A percentile compares a stretch with the other conserved stretches of the same genome.
These are phyloP conservation scores for Microtus oregoni DNA, from an alignment of 2,113 vertebrate genomes.

Conservation along the genomic window DNA sequence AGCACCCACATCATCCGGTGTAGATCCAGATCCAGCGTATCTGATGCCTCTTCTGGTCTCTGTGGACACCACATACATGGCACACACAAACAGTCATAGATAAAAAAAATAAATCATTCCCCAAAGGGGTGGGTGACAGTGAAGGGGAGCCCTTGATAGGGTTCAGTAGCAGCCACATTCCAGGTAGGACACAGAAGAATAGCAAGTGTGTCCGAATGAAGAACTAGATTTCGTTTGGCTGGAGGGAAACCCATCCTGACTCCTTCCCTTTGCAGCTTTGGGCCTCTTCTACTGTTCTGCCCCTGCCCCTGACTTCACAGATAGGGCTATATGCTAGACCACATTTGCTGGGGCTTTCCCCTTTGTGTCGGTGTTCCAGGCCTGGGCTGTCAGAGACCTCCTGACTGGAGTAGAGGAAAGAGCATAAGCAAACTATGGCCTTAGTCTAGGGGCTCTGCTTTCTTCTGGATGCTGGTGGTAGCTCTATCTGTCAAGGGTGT, in stretches of 20 bases:
- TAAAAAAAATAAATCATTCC: too few relatives aligned
- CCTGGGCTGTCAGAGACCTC: slow-evolving; percentile 1
- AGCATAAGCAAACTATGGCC: slow-evolving; percentile 37
- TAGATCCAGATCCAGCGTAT: not conserved
- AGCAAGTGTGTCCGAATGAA: not conserved
- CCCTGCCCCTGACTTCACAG: not conserved
- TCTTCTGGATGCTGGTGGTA: slow-evolving; percentile 41
- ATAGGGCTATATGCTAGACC: not conserved
- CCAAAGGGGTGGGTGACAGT: too few relatives aligned
- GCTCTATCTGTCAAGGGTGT: slow-evolving; percentile 51
- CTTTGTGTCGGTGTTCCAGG: slow-evolving; percentile 21
- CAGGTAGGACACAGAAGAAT: not conserved
- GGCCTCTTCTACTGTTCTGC: slow-evolving; percentile 24
- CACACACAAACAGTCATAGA: too few relatives aligned
- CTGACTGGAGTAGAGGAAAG: not conserved
- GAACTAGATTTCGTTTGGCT: not conserved
- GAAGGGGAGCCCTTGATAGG: too few relatives aligned
- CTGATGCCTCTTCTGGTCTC: not conserved
- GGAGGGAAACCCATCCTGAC: not conserved
- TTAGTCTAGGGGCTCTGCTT: slow-evolving; percentile 31
- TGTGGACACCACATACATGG: not conserved
- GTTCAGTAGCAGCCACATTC: too few relatives aligned
- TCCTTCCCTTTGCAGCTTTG: not conserved
- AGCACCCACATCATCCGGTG: not conserved
- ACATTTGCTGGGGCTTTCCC: slow-evolving; percentile 50